phyloP scores from a whole-genome alignment of 2,113 vertebrate genomes.

The Empidonax alnorum region DNA sequence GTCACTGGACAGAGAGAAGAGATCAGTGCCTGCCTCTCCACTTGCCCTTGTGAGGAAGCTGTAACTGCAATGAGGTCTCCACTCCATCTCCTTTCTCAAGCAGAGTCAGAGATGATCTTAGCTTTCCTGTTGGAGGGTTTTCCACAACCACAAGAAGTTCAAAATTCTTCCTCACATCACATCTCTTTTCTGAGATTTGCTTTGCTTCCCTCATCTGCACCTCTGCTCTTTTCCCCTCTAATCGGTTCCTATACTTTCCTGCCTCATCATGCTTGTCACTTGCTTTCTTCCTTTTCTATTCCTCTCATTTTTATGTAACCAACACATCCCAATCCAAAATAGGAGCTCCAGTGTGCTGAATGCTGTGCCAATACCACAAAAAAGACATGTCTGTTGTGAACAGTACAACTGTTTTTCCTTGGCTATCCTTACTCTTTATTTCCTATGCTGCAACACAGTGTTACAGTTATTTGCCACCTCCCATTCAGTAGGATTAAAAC shows the following conservation, averaged over 20 bases:
- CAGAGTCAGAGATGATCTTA: neutral
- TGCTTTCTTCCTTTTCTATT: neutral
- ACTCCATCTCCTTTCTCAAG: neutral
- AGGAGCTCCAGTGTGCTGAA: neutral
- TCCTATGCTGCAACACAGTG: neutral
- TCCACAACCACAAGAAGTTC: neutral
- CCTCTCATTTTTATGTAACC: neutral
- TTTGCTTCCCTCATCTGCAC: neutral
- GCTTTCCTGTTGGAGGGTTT: neutral
- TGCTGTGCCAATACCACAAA: neutral
- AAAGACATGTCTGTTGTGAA: neutral
- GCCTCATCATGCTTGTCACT: fast-evolving
- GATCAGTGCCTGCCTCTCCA: neutral
- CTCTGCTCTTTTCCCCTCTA: neutral
- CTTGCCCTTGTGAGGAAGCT: neutral
- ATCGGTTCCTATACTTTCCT: neutral
- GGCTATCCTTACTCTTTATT: neutral
- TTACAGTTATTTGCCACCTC: neutral
- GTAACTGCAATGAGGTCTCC: neutral
- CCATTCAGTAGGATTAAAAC: neutral
- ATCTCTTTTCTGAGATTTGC: neutral
- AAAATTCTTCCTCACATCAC: neutral
- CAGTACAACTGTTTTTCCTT: neutral
- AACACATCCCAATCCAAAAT: neutral
- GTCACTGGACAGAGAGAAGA: neutral